Percentiles rank a stretch among this genome's conserved stretches.
Conservation (phyloP, 1,140 invertebrate species). For the Anoplophora glabripennis region DNA sequence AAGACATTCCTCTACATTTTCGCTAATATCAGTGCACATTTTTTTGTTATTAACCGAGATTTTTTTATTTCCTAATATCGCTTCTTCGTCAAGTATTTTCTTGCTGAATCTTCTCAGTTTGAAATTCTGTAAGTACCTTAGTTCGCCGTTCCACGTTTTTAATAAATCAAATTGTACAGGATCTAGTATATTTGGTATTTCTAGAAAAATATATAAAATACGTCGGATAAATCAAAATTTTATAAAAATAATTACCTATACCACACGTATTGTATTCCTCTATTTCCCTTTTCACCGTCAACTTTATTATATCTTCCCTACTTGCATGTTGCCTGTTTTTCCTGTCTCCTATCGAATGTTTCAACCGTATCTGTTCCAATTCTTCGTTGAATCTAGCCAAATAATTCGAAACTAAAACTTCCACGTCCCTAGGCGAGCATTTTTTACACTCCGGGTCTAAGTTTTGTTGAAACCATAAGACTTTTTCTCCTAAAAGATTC, state of each 20-base stretch:
- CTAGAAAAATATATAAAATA: constrained; percentile 42
- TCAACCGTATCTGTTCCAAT: constrained; percentile 69
- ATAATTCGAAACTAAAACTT: constrained; percentile 58
- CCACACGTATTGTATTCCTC: constrained; percentile 72
- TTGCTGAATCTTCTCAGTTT: constrained; percentile 56
- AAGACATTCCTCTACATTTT: not conserved
- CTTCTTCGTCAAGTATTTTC: constrained; percentile 17
- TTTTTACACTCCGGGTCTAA: constrained; percentile 54
- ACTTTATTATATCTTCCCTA: constrained; percentile 69
- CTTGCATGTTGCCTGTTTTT: constrained; percentile 72
- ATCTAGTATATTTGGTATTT: constrained; percentile 66
- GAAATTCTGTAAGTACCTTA: constrained; percentile 63
- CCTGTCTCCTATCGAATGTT: constrained; percentile 67
- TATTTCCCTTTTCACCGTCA: constrained; percentile 65
- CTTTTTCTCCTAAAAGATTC: constrained; percentile 68
- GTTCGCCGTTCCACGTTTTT: constrained; percentile 65
- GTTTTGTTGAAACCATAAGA: constrained; percentile 66
- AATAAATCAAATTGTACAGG: constrained; percentile 56
- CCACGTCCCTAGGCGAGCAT: constrained; percentile 57
- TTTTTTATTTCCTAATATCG: constrained; percentile 9
- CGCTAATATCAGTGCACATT: not conserved
- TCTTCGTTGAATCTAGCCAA: constrained; percentile 69
- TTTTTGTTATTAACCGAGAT: not conserved
- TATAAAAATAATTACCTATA: constrained; percentile 53
- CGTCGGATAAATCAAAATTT: not conserved